A percentile compares a stretch with the other conserved stretches of the same genome.
These are phyloP conservation scores for Indri indri DNA, from an alignment of 2,113 vertebrate species.

Conservation along the genomic window DNA sequence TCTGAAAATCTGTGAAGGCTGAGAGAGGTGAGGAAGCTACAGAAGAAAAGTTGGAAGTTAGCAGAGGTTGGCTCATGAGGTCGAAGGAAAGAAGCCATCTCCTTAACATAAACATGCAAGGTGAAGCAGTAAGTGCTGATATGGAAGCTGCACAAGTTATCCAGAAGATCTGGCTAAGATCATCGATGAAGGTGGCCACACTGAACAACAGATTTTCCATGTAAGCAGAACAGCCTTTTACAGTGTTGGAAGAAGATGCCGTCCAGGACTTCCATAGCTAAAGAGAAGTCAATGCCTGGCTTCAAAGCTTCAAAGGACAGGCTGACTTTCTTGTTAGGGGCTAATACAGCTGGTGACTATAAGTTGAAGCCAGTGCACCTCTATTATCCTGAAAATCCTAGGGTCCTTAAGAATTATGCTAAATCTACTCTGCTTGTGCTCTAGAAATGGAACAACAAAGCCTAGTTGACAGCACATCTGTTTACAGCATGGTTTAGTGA, in stretches of 20 bases:
- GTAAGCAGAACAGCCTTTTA: background rate
- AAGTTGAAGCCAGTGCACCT: background rate
- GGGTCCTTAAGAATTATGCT: background rate
- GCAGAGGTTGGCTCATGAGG: background rate
- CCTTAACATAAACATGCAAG: background rate
- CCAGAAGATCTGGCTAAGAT: background rate
- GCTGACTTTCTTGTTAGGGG: background rate
- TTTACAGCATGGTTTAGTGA: background rate
- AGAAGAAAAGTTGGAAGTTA: background rate
- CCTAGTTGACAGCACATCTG: background rate
- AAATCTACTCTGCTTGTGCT: background rate
- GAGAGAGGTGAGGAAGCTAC: background rate
- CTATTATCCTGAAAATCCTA: background rate
- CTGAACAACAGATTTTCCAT: background rate
- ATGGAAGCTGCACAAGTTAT: background rate
- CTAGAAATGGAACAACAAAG: background rate
- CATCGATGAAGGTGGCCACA: background rate
- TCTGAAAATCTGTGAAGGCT: background rate
- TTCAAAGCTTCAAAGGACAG: background rate
- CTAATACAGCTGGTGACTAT: background rate
- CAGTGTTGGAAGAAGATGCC: background rate
- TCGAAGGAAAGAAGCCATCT: background rate
- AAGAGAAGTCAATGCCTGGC: background rate
- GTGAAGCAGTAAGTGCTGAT: background rate
- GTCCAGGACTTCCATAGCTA: background rate